These are phyloP conservation scores for Sipha flava DNA, from an alignment of 1,140 invertebrate species.

Conservation along the genomic window DNA sequence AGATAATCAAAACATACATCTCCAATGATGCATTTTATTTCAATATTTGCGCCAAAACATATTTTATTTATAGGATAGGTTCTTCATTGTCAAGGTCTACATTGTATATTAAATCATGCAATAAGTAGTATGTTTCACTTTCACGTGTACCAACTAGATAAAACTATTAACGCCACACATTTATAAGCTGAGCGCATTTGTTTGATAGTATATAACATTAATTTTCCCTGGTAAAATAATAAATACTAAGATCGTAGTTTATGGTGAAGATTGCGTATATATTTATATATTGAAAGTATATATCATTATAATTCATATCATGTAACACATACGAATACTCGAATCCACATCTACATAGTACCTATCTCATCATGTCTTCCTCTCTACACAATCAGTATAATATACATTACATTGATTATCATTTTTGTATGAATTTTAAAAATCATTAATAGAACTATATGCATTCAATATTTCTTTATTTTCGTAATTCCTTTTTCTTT, in stretches of 20 bases:
- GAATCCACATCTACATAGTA: too few relatives aligned
- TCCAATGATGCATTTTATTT: not conserved
- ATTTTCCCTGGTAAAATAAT: not conserved
- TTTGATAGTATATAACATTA: not conserved
- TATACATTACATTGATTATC: too few relatives aligned
- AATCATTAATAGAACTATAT: too few relatives aligned
- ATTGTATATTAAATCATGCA: not conserved
- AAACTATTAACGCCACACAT: not conserved
- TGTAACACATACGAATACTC: too few relatives aligned
- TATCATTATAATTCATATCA: not conserved
- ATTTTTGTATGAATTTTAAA: too few relatives aligned
- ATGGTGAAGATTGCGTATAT: not conserved
- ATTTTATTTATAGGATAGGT: conserved; percentile 12
- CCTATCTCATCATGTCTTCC: too few relatives aligned
- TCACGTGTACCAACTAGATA: not conserved
- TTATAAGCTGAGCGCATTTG: not conserved
- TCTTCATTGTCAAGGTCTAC: conserved; percentile 22
- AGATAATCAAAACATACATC: not conserved
- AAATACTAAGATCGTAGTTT: not conserved
- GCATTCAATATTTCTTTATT: too few relatives aligned
- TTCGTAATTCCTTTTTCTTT: too few relatives aligned
- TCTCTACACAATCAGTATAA: too few relatives aligned
- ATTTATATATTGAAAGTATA: too few relatives aligned
- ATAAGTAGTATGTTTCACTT: conserved; percentile 6
- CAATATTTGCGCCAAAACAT: not conserved